Conservation (phyloP, 2,888 invertebrate species). For the Xestia c-nigrum region DNA sequence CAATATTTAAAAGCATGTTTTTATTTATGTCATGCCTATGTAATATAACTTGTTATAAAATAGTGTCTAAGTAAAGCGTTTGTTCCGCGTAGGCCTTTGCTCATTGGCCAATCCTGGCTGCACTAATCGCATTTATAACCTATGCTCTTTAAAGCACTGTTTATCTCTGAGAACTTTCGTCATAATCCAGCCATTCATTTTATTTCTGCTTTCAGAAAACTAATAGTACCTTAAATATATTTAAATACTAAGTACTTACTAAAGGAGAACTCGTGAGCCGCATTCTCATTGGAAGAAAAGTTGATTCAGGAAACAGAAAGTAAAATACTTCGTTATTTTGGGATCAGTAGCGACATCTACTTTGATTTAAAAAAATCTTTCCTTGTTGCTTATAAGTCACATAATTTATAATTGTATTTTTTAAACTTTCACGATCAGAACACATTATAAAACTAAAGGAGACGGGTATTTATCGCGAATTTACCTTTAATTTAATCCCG, state of each 20-base stretch:
- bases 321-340: not conserved
- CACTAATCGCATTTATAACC: slow-evolving; percentile 34
- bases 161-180: slow-evolving; percentile 5
- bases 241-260: not conserved
- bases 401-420: too few relatives aligned
- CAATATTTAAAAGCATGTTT: not conserved
- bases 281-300: not conserved
- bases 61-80: not conserved
- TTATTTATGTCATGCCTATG: not conserved
- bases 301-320: not conserved
- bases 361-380: not conserved
- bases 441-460: too few relatives aligned
- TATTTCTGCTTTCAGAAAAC: slow-evolving; percentile 11
- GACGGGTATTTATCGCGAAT: too few relatives aligned
- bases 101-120: slow-evolving; percentile 9
- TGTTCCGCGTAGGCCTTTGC: not conserved
- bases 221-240: not conserved
- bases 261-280: not conserved
- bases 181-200: slow-evolving; percentile 13
- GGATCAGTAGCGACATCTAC: not conserved
- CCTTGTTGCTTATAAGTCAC: not conserved
- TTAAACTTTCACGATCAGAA: too few relatives aligned
- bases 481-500: too few relatives aligned
- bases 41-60: not conserved
- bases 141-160: slow-evolving; percentile 23